A percentile compares a stretch with the other conserved stretches of the same genome.
These are phyloP conservation scores for Pseudoatta argentina DNA, from an alignment of 1,140 invertebrate genomes.

Conservation along the genomic window DNA sequence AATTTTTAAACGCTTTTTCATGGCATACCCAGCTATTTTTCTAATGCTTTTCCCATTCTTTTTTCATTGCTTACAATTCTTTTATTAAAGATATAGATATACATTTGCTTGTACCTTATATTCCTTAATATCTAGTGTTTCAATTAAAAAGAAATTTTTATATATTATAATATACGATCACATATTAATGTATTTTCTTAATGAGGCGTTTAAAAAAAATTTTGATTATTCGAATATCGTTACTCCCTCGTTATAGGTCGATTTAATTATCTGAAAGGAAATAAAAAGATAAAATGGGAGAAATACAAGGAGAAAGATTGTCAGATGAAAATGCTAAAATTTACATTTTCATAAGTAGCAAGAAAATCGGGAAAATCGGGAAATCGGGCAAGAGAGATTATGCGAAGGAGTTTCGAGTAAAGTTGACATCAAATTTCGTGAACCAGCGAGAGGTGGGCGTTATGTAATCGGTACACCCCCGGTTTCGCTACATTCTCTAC, in stretches of 20 bases:
- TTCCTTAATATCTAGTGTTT: no score
- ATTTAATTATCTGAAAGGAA: constrained; percentile 11
- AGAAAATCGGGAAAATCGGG: background rate
- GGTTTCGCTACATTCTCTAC: background rate
- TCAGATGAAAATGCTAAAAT: background rate
- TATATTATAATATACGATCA: no score
- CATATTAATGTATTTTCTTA: no score
- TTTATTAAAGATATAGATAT: no score
- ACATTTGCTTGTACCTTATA: no score
- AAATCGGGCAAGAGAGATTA: background rate
- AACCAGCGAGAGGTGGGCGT: background rate
- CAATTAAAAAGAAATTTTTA: no score
- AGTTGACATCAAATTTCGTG: background rate
- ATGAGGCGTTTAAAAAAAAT: background rate
- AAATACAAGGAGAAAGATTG: background rate
- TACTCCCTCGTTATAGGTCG: background rate
- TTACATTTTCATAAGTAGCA: constrained; percentile 7
- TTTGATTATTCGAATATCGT: background rate
- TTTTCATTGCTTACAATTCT: no score
- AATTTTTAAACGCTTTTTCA: no score
- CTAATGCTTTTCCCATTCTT: no score
- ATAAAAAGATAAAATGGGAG: background rate
- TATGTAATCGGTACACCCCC: background rate
- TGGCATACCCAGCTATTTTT: no score
- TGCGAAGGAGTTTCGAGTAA: background rate